These are phyloP conservation scores for Cyanistes caeruleus DNA, from an alignment of 2,113 vertebrate species.

Conservation along the genomic window DNA sequence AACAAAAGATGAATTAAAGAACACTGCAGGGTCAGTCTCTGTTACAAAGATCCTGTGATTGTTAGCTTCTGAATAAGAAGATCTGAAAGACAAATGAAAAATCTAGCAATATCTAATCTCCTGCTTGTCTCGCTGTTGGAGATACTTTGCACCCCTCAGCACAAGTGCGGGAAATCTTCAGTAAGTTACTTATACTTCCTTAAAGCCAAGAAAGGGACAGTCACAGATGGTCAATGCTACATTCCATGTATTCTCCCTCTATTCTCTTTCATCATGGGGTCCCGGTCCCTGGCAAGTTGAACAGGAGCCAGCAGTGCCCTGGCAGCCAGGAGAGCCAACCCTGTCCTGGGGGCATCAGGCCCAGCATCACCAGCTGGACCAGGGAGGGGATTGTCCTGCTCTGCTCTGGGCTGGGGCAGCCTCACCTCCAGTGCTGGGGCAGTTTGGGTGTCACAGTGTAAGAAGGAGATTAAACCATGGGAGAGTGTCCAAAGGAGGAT, in stretches of 20 bases:
- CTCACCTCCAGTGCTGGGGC: fast-evolving
- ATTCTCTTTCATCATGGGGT: background rate
- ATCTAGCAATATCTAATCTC: background rate
- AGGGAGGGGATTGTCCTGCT: background rate
- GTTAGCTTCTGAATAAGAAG: background rate
- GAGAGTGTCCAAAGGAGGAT: fast-evolving
- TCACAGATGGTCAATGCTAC: background rate
- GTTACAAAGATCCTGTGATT: background rate
- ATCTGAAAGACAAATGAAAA: background rate
- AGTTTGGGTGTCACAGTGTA: fast-evolving
- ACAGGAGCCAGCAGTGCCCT: background rate
- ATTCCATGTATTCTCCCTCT: background rate
- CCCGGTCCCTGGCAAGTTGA: fast-evolving
- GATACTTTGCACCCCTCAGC: background rate
- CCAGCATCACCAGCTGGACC: fast-evolving
- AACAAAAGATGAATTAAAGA: background rate
- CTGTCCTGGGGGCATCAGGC: background rate
- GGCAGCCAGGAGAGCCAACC: background rate
- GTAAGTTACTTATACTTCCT: background rate
- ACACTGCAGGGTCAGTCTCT: background rate
- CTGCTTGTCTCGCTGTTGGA: background rate
- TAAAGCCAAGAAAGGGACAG: background rate
- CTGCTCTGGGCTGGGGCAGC: fast-evolving
- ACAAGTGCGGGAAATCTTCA: background rate
- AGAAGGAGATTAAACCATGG: fast-evolving